These are phyloP conservation scores for Eulemur coronatus DNA, from an alignment of 2,797 vertebrate genomes.

Conservation along the genomic window DNA sequence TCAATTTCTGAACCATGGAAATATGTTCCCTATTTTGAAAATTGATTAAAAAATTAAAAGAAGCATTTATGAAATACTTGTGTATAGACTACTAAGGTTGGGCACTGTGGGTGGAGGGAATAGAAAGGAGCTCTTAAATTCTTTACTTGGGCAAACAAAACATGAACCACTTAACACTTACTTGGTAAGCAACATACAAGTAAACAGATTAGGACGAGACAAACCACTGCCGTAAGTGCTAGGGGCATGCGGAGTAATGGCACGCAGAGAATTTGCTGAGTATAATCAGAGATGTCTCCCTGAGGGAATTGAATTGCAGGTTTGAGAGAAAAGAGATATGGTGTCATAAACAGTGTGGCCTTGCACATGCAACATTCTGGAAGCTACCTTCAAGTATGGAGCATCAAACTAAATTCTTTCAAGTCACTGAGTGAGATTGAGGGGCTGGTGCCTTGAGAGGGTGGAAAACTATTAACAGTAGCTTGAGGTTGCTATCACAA, in stretches of 20 bases:
- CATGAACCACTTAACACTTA: background rate
- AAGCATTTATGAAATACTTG: background rate
- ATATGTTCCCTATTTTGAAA: background rate
- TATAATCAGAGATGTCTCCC: background rate
- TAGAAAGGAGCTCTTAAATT: background rate
- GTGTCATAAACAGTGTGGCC: background rate
- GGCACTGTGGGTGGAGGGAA: background rate
- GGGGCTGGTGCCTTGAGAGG: background rate
- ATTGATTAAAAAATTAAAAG: background rate
- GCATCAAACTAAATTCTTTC: background rate
- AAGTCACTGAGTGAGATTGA: background rate
- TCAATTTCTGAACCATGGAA: background rate
- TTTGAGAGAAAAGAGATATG: background rate
- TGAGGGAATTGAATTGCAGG: background rate
- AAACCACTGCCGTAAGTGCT: background rate
- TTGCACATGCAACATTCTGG: background rate
- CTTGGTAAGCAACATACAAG: background rate
- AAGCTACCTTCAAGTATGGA: background rate
- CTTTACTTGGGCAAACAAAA: background rate
- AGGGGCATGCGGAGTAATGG: background rate
- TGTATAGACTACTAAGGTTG: background rate
- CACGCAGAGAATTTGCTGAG: background rate
- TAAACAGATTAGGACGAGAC: slow-evolving; percentile 45
- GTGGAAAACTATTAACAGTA: no score
- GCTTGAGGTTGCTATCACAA: background rate